Evolutionary conservation across 2,113 vertebrate genomes (phyloP).

Genomic region (Sprattus sprattus): DNA sequence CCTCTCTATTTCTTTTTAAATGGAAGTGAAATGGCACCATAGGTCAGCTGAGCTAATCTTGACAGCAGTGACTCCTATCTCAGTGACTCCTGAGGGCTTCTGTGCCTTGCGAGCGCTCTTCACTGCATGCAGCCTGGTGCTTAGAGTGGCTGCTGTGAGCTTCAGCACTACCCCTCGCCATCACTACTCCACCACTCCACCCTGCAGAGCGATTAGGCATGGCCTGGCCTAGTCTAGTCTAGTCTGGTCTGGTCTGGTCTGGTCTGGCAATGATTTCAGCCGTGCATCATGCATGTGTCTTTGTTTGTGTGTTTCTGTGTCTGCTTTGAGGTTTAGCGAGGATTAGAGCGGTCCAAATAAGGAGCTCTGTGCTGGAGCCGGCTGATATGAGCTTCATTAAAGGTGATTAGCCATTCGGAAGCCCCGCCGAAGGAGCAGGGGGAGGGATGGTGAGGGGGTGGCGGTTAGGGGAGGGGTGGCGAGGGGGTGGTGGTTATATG

Average conservation of each 20-base stretch:
- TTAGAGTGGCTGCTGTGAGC: background rate
- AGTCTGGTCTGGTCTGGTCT: background rate
- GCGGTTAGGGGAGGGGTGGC: background rate
- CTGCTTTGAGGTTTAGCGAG: background rate
- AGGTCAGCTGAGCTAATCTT: background rate
- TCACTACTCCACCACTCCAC: background rate
- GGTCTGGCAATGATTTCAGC: background rate
- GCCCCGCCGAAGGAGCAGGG: background rate
- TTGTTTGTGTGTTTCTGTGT: conserved; percentile 32
- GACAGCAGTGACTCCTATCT: background rate
- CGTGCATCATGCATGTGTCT: background rate
- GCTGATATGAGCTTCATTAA: conserved; percentile 64
- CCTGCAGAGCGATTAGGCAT: background rate
- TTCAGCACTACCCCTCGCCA: background rate
- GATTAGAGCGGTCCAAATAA: conserved; percentile 29
- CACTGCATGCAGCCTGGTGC: background rate
- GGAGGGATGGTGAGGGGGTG: background rate
- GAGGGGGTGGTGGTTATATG: background rate
- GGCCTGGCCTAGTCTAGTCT: background rate
- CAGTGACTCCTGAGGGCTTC: background rate
- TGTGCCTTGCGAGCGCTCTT: background rate
- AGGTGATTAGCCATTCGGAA: conserved; percentile 57
- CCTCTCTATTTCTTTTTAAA: background rate
- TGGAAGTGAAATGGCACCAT: background rate
- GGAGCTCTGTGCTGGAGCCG: conserved; percentile 47